Conservation (phyloP, 2,888 invertebrate genomes). For the Chydorus sphaericus region DNA sequence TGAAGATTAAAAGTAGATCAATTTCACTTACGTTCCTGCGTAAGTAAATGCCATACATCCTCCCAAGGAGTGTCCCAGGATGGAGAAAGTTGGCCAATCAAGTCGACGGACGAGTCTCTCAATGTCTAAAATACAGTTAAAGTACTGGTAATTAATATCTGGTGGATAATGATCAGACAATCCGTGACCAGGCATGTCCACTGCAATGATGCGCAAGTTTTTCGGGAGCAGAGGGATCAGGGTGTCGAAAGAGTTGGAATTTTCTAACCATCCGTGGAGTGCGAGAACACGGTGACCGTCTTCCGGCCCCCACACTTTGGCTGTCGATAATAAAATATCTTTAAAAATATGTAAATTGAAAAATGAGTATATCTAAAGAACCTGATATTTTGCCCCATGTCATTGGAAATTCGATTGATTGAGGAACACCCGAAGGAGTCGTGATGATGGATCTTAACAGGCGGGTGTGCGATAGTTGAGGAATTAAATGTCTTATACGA, state of each 20-base stretch:
- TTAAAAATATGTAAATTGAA: not conserved
- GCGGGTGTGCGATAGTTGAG: no score
- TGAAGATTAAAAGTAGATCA: no score
- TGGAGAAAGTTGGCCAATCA: constrained; percentile 54
- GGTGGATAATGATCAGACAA: constrained; percentile 45
- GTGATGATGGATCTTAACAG: no score
- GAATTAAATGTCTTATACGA: no score
- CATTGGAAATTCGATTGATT: constrained; percentile 46
- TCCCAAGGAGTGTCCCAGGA: constrained; percentile 68
- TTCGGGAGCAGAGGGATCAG: constrained; percentile 43
- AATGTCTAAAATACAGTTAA: constrained; percentile 56
- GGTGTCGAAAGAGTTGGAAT: constrained; percentile 58
- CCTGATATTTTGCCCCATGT: constrained; percentile 53
- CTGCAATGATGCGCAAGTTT: constrained; percentile 20
- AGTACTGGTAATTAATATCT: constrained; percentile 52
- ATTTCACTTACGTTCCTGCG: no score
- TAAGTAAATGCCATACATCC: no score
- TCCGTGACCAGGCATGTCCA: constrained; percentile 38
- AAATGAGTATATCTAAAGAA: constrained; percentile 16
- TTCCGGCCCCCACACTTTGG: constrained; percentile 54
- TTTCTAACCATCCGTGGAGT: constrained; percentile 70
- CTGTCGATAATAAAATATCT: constrained; percentile 24
- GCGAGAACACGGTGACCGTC: constrained; percentile 48
- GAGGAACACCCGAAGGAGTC: no score
- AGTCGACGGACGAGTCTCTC: constrained; percentile 57